Conservation (phyloP, 2,113 vertebrate genomes). For the Cryptoleucopteryx plumbea region DNA sequence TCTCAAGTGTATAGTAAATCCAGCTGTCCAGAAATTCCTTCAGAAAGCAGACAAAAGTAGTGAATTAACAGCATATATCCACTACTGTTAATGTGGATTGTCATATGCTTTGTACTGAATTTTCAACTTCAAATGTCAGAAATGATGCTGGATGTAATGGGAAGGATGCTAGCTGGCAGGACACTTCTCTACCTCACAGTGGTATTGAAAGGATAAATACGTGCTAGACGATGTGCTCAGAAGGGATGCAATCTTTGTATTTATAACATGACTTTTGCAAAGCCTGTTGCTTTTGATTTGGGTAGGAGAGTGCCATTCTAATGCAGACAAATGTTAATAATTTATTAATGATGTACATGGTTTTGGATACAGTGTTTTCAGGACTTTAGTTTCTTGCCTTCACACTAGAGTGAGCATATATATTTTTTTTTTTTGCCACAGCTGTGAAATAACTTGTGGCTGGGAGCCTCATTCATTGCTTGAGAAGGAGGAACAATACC, state of each 20-base stretch:
- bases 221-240: background rate
- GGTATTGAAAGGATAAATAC: background rate
- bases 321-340: background rate
- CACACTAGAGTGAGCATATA: background rate
- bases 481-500: background rate
- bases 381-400: background rate
- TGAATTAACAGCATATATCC: background rate
- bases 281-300: background rate
- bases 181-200: background rate
- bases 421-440: background rate
- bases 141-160: background rate
- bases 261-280: background rate
- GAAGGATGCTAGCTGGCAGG: background rate
- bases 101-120: background rate
- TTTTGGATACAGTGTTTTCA: background rate
- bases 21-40: background rate
- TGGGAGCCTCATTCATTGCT: background rate
- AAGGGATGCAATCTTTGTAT: background rate
- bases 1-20: background rate
- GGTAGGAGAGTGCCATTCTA: background rate
- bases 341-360: background rate
- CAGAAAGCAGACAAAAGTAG: background rate
- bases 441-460: conserved; percentile 15
- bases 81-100: background rate
- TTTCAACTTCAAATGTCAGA: background rate